These are phyloP conservation scores for Cisticola juncidis DNA, from an alignment of 2,113 vertebrate genomes.

Conservation along the genomic window DNA sequence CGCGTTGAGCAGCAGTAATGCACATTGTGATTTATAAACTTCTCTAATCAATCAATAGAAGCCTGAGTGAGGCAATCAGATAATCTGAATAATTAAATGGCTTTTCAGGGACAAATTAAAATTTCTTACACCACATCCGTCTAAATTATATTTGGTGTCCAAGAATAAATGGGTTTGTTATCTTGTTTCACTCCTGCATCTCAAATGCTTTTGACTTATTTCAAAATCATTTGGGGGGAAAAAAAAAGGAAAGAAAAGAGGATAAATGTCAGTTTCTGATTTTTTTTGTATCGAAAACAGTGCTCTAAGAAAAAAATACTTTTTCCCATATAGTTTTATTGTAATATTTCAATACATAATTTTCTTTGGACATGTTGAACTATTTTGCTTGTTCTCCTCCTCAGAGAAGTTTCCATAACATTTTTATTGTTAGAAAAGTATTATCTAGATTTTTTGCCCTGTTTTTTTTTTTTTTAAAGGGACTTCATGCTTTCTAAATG, in stretches of 20 bases:
- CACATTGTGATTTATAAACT: constrained; percentile 54
- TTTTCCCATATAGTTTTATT: neutral
- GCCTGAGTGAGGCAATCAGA: constrained; percentile 10
- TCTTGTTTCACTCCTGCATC: neutral
- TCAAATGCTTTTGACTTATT: neutral
- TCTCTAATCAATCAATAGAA: constrained; percentile 50
- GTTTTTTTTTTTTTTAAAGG: neutral
- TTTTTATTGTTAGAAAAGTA: neutral
- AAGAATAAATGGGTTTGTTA: neutral
- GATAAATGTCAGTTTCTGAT: neutral
- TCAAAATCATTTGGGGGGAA: neutral
- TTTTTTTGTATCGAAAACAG: neutral
- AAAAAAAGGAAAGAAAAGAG: neutral
- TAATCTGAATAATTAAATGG: constrained; percentile 67
- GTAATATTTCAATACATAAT: neutral
- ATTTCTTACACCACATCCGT: constrained; percentile 3
- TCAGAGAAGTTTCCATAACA: neutral
- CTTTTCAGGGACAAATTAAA: constrained; percentile 53
- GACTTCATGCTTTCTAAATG: neutral
- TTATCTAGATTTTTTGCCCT: neutral
- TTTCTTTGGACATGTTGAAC: neutral
- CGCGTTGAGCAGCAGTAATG: neutral
- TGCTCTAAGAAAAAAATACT: neutral
- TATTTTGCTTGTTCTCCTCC: neutral
- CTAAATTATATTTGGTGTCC: constrained; percentile 2